These are phyloP conservation scores for Nasonovia ribisnigri DNA, from an alignment of 2,888 invertebrate genomes.

Conservation along the genomic window DNA sequence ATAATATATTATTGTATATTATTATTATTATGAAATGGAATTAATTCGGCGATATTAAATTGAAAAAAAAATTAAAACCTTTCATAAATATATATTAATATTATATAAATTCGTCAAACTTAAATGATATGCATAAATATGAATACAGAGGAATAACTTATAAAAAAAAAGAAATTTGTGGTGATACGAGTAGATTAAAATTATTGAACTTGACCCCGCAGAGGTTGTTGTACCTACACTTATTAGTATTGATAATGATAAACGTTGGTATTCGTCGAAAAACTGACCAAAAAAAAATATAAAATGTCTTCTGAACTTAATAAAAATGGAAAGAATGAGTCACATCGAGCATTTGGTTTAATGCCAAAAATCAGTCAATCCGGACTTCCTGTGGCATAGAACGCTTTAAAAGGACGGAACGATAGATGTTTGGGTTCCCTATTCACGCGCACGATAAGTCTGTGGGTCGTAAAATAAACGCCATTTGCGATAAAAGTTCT, in stretches of 20 bases:
- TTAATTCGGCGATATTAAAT: background rate
- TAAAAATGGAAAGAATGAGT: constrained; percentile 51
- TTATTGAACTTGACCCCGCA: background rate
- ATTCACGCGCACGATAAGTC: constrained; percentile 58
- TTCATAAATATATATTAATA: background rate
- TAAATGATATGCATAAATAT: background rate
- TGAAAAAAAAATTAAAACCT: background rate
- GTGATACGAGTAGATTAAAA: background rate
- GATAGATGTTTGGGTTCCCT: constrained; percentile 54
- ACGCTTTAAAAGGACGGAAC: constrained; percentile 49
- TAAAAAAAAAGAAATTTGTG: too few species aligned
- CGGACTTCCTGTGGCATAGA: constrained; percentile 54
- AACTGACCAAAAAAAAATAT: background rate
- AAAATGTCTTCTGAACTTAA: background rate
- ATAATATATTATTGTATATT: too few species aligned
- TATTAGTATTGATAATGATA: background rate
- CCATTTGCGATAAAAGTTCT: constrained; percentile 63
- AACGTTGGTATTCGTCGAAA: background rate
- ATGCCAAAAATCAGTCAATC: constrained; percentile 60
- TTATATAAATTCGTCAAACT: background rate
- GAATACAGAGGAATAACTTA: too few species aligned
- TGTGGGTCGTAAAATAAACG: constrained; percentile 60
- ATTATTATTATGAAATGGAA: background rate
- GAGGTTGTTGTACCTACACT: background rate
- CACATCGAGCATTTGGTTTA: constrained; percentile 30